A percentile compares a stretch with the other conserved stretches of the same genome.
Evolutionary conservation across 2,888 invertebrate species (phyloP).

Genomic region (Pycnomerus fuliginosus): DNA sequence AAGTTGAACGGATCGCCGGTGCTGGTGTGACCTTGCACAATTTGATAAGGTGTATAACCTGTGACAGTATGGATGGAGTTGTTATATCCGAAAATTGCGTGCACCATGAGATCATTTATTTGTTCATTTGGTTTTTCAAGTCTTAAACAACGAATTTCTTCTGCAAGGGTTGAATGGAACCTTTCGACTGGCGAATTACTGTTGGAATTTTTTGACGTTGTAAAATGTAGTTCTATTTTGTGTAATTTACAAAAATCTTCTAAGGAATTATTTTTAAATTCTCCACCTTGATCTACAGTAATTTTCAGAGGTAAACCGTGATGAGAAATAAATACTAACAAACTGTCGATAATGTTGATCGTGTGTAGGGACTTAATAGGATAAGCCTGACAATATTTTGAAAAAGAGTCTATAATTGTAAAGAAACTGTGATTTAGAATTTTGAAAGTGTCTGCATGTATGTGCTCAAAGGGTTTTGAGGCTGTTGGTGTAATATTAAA

Average conservation of each 20-base stretch:
- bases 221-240: conserved; percentile 20
- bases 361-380: conserved; percentile 5
- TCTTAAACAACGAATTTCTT: conserved; percentile 8
- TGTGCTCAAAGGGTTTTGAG: conserved; percentile 18
- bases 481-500: conserved; percentile 18
- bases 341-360: conserved; percentile 15
- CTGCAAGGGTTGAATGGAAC: conserved; percentile 13
- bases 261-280: conserved; percentile 16
- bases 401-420: conserved; percentile 22
- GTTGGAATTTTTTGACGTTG: conserved; percentile 17
- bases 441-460: conserved; percentile 16
- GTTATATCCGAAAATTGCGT: conserved; percentile 21
- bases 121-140: conserved; percentile 1
- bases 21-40: conserved; percentile 19
- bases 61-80: conserved; percentile 18
- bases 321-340: conserved; percentile 17
- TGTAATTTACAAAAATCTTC: conserved; percentile 19
- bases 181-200: conserved; percentile 16
- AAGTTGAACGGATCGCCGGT: conserved; percentile 20
- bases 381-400: conserved; percentile 21
- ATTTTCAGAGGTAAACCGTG: conserved; percentile 17
- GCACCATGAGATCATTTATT: conserved; percentile 10
- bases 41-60: conserved; percentile 17
- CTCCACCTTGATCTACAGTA: conserved; percentile 11
- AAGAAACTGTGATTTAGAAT: conserved; percentile 15